These are phyloP conservation scores for Nyleta sp. DNA, from an alignment of 2,888 invertebrate species.

Conservation along the genomic window DNA sequence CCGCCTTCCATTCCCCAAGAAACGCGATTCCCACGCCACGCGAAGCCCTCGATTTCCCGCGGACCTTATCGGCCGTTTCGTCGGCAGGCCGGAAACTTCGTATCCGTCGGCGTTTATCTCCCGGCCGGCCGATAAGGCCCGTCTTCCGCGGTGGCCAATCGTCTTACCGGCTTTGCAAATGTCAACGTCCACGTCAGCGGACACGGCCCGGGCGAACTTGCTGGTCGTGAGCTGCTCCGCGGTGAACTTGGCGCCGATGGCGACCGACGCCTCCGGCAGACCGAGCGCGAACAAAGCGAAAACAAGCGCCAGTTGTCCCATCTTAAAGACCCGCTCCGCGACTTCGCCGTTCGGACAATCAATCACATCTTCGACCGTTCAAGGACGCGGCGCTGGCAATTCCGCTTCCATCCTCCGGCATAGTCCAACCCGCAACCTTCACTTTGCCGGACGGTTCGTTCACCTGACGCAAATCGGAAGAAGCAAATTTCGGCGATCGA, in stretches of 20 bases:
- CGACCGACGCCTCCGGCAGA: slow-evolving; percentile 37
- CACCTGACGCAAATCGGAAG: too few relatives aligned
- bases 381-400: slow-evolving; percentile 11
- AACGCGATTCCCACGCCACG: too few relatives aligned
- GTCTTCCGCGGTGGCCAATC: too few relatives aligned
- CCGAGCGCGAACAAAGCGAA: slow-evolving; percentile 40
- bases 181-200: slow-evolving; percentile 91
- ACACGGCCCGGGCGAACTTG: slow-evolving; percentile 87
- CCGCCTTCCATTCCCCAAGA: too few relatives aligned
- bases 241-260: slow-evolving; percentile 83
- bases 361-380: slow-evolving; percentile 34
- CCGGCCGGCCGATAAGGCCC: background rate
- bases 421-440: too few relatives aligned
- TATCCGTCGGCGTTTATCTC: too few relatives aligned
- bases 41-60: too few relatives aligned
- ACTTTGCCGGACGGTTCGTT: too few relatives aligned
- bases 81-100: too few relatives aligned
- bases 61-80: too few relatives aligned
- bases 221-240: slow-evolving; percentile 87
- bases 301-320: slow-evolving; percentile 45
- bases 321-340: slow-evolving; percentile 34
- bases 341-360: slow-evolving; percentile 5
- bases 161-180: slow-evolving; percentile 93
- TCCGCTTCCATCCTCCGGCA: slow-evolving; percentile 25
- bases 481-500: too few relatives aligned